These are phyloP conservation scores for Microcebus ravelobensis DNA, from an alignment of 2,113 vertebrate genomes.

Conservation along the genomic window DNA sequence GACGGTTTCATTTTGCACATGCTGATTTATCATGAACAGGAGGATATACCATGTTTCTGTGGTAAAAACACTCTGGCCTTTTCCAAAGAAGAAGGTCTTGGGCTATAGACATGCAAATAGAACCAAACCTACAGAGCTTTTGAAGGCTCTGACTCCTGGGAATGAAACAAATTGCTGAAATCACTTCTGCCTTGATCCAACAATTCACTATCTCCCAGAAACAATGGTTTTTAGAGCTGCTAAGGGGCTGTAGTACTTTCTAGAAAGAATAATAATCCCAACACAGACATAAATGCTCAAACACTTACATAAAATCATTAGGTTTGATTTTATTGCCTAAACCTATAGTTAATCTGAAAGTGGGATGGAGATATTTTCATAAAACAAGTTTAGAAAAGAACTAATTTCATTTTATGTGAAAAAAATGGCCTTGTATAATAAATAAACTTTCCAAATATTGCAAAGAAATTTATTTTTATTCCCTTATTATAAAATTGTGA, in stretches of 20 bases:
- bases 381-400: background rate
- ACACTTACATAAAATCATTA: background rate
- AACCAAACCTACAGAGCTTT: background rate
- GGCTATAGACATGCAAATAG: background rate
- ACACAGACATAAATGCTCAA: background rate
- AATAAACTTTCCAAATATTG: background rate
- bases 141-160: background rate
- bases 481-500: background rate
- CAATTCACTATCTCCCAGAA: background rate
- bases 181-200: background rate
- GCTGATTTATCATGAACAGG: conserved; percentile 23
- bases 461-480: background rate
- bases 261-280: background rate
- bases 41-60: background rate
- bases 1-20: conserved; percentile 17
- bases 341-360: background rate
- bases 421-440: background rate
- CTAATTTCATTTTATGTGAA: background rate
- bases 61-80: background rate
- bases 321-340: conserved; percentile 12
- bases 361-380: background rate
- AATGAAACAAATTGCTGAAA: conserved; percentile 28
- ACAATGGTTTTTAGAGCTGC: background rate
- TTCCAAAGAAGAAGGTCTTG: background rate
- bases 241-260: background rate